These are phyloP conservation scores for Saturnia japonica DNA, from an alignment of 2,888 invertebrate species.

Conservation along the genomic window DNA sequence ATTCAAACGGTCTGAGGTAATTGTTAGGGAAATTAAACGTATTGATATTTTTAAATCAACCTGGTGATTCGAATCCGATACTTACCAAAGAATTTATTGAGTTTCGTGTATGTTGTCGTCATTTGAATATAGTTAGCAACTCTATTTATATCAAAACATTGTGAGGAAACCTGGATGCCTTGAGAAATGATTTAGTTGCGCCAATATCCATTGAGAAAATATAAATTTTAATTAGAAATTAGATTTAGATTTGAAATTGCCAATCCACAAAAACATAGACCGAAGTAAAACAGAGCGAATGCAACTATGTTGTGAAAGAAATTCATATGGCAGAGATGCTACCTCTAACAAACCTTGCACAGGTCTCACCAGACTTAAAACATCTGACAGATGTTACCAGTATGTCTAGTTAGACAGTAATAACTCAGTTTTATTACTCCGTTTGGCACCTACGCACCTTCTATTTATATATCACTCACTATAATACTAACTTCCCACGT, in stretches of 20 bases:
- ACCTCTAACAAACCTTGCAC: not conserved
- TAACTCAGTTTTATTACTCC: conserved; percentile 9
- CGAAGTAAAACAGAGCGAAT: too few species aligned
- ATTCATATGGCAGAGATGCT: not conserved
- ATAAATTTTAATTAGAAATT: too few species aligned
- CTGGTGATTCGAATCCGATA: not conserved
- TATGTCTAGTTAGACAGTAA: not conserved
- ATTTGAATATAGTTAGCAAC: not conserved
- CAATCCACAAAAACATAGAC: too few species aligned
- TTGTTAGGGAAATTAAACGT: conserved; percentile 38
- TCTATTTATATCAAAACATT: not conserved
- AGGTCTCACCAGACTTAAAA: not conserved
- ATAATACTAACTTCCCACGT: not conserved
- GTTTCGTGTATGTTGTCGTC: not conserved
- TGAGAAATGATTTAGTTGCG: too few species aligned
- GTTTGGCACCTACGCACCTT: conserved; percentile 5
- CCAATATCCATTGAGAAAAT: too few species aligned
- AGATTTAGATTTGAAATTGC: too few species aligned
- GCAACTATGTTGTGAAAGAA: too few species aligned
- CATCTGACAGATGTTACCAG: not conserved
- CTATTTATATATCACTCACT: conserved; percentile 1
- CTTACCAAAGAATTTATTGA: not conserved
- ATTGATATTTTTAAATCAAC: not conserved
- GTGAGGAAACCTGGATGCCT: not conserved
- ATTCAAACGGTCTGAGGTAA: conserved; percentile 95